These are phyloP conservation scores for Drosophila cardini DNA, from an alignment of 1,140 invertebrate genomes.

Conservation along the genomic window DNA sequence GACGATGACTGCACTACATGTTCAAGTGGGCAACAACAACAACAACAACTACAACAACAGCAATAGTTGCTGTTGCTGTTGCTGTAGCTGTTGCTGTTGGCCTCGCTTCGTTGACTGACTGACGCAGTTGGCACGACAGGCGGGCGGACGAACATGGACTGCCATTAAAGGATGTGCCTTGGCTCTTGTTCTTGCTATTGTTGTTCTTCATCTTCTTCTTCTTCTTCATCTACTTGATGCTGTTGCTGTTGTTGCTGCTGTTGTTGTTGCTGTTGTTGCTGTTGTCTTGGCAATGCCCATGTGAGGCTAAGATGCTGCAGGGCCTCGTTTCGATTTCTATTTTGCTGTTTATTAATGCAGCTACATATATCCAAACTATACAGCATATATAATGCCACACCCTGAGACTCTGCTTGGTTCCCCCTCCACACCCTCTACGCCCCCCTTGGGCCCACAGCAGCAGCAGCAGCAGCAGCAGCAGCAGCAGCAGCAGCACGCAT, in stretches of 20 bases:
- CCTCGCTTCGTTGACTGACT: conserved; percentile 48
- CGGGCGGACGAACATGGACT: conserved; percentile 39
- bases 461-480: no score
- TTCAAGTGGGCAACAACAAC: conserved; percentile 70
- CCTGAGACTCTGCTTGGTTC: conserved; percentile 6
- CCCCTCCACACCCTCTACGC: background rate
- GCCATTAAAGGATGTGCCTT: conserved; percentile 78
- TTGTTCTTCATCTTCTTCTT: background rate
- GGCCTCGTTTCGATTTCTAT: conserved; percentile 77
- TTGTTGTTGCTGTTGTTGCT: conserved; percentile 21
- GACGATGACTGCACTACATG: conserved; percentile 75
- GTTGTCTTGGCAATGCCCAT: conserved; percentile 53
- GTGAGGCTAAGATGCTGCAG: conserved; percentile 49
- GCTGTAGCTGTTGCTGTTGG: conserved; percentile 29
- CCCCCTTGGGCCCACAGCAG: background rate
- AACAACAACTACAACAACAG: conserved; percentile 10
- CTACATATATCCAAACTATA: conserved; percentile 48
- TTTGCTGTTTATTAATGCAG: conserved; percentile 74
- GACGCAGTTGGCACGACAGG: conserved; percentile 49
- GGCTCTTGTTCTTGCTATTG: conserved; percentile 24
- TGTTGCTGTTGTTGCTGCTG: conserved; percentile 31
- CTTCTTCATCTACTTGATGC: background rate
- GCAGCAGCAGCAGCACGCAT: conserved; percentile 52
- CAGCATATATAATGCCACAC: conserved; percentile 11
- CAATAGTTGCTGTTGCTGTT: conserved; percentile 19